Percentiles rank a stretch among this genome's conserved stretches.
Evolutionary conservation across 2,797 vertebrate species (phyloP).

Genomic region (Acrossocheilus wenchowensis): DNA sequence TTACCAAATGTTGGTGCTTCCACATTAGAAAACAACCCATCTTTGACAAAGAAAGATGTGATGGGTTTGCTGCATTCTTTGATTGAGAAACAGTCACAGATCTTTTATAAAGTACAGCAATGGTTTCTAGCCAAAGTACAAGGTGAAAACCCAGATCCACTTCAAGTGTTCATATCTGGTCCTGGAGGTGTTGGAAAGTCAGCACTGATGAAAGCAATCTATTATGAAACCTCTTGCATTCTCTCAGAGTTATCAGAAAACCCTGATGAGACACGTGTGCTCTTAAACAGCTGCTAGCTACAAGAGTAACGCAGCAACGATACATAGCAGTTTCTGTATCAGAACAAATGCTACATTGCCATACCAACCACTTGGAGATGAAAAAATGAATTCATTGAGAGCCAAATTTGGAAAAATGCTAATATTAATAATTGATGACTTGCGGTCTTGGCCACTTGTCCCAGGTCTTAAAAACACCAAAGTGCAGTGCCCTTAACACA

Average conservation of each 20-base stretch:
- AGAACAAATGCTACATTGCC: too few relatives aligned
- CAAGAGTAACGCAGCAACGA: too few relatives aligned
- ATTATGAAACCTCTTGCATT: conserved; percentile 34
- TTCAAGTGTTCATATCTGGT: conserved; percentile 41
- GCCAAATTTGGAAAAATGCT: too few relatives aligned
- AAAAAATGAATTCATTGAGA: too few relatives aligned
- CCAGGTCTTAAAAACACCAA: too few relatives aligned
- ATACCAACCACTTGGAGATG: too few relatives aligned
- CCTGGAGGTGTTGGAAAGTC: conserved; percentile 35
- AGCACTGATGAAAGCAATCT: conserved; percentile 45
- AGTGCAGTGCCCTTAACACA: too few relatives aligned
- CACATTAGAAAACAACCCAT: neutral
- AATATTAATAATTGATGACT: too few relatives aligned
- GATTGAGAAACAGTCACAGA: conserved; percentile 12
- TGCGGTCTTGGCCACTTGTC: too few relatives aligned
- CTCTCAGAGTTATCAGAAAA: conserved; percentile 19
- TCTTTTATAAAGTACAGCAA: conserved; percentile 29
- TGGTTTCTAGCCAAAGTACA: neutral
- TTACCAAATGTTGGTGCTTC: neutral
- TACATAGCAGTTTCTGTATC: too few relatives aligned
- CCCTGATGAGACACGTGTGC: conserved; percentile 24
- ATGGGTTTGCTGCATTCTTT: neutral
- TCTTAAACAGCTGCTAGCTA: neutral
- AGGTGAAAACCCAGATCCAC: conserved; percentile 37
- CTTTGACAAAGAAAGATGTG: neutral